Evolutionary conservation across 1,140 invertebrate species (phyloP), one percentile per base, ranked within the genome.

Genomic region (Antheraea mylitta): DNA sequence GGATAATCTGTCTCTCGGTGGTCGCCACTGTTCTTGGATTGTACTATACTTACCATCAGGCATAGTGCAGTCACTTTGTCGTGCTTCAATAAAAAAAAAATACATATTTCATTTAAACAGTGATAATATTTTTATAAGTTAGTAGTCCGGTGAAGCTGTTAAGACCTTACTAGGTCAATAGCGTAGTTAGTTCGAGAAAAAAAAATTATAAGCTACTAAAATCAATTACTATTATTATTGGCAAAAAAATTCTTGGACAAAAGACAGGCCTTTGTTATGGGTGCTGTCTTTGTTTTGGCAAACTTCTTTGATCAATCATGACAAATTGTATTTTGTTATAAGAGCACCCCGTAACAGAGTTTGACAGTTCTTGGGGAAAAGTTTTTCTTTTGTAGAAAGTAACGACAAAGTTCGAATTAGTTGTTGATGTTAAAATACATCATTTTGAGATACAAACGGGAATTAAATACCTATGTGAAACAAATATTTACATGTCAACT

Each of bases 271-370:
- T 78, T 78, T 78, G 76, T 81, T 75, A 73, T 66, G 59, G 66
- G 65, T 62, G 71, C 71, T 67, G 72, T 81, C 76, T 78, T 86
- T 81, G 76, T 82, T 80, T 82, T 80, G 80, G 69, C 79, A 75
- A 86, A 88, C 76, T 88, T 87, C 73, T 81, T 84, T 83, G 86
- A 88, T 88, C 87, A 87, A 88, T 88, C 82, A 89, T 85, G 83
- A 85, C 81, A 89, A 88, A 87, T 85, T 87, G 83, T 85, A 80
- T 86, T 86, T 83, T 82, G 78, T 84, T 83, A 79, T 81, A 78
- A 86, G 83, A 83, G 80, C 74, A 71, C 70, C 79, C 77, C 70
- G 68, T 78, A 70, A 78, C 72, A 69, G 75, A 84, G 77, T 86
- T 86, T 83, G 83, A 82, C 82, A 87, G 83, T 83, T 89, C 75